Conservation (phyloP, 2,888 invertebrate genomes). For the Agonopterix heracliana region DNA sequence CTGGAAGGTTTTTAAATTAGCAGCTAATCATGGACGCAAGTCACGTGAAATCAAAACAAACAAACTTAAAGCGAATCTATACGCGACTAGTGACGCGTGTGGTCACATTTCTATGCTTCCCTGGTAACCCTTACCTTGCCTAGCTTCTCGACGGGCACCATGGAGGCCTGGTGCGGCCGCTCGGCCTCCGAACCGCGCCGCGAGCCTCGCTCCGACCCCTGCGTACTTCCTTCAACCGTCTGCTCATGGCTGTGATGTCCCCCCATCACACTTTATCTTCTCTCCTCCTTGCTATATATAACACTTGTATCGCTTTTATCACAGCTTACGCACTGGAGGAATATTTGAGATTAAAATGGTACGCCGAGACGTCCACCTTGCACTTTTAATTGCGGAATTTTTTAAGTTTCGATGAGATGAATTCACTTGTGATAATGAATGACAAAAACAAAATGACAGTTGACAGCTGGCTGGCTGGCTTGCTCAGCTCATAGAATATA, state of each 20-base stretch:
- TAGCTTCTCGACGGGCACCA: slow-evolving; percentile 85
- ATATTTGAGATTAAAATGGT: not conserved
- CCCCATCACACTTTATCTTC: slow-evolving; percentile 43
- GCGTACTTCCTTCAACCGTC: slow-evolving; percentile 36
- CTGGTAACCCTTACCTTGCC: slow-evolving; percentile 76
- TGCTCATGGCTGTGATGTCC: slow-evolving; percentile 56
- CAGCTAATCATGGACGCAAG: no score
- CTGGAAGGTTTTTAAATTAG: no score
- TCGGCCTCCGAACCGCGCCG: slow-evolving; percentile 68
- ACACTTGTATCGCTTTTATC: no score
- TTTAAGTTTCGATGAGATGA: no score
- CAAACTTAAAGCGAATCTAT: not conserved
- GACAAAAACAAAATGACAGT: no score
- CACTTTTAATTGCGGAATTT: not conserved
- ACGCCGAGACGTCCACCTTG: not conserved
- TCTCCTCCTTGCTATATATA: no score
- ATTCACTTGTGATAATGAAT: no score
- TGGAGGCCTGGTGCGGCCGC: slow-evolving; percentile 66
- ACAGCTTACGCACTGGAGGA: no score
- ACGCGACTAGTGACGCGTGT: slow-evolving; percentile 6
- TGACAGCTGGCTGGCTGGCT: no score
- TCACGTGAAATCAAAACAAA: slow-evolving; percentile 8
- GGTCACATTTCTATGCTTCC: not conserved
- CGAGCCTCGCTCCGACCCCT: slow-evolving; percentile 52
- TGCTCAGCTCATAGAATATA: no score